phyloP scores from a whole-genome alignment of 2,113 vertebrate genomes.

The Aspidoscelis tigris region DNA sequence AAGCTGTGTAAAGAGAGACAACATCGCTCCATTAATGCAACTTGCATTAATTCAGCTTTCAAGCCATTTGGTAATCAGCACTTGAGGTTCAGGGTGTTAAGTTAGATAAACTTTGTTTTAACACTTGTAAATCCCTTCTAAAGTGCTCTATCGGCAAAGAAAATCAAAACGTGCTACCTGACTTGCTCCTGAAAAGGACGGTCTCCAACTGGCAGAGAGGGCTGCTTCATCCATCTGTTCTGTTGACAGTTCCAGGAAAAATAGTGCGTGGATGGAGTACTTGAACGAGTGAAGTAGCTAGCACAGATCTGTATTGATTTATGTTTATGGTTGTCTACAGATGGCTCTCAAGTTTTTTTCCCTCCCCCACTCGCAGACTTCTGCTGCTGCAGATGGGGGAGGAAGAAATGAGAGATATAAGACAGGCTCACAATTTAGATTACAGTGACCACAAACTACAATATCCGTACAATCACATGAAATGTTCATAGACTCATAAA shows the following conservation, averaged over 20 bases:
- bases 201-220: conserved; percentile 61
- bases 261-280: conserved; percentile 11
- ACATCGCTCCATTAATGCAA: conserved; percentile 6
- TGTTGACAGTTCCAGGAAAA: conserved; percentile 44
- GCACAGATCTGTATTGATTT: conserved; percentile 44
- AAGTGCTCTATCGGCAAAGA: conserved; percentile 47
- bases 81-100: conserved; percentile 11
- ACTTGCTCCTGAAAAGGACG: conserved; percentile 37
- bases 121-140: conserved; percentile 43
- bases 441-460: background rate
- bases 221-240: conserved; percentile 56
- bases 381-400: background rate
- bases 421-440: background rate
- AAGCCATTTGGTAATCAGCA: background rate
- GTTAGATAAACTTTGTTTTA: conserved; percentile 33
- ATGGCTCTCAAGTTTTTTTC: conserved; percentile 28
- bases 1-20: background rate
- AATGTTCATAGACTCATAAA: background rate
- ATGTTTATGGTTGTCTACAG: conserved; percentile 49
- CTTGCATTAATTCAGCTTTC: conserved; percentile 3
- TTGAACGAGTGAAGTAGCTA: conserved; percentile 44
- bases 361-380: background rate
- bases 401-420: background rate
- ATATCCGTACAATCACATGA: background rate
- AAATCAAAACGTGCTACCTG: conserved; percentile 48